These are phyloP conservation scores for Thyatira batis DNA, from an alignment of 2,888 invertebrate genomes.

Conservation along the genomic window DNA sequence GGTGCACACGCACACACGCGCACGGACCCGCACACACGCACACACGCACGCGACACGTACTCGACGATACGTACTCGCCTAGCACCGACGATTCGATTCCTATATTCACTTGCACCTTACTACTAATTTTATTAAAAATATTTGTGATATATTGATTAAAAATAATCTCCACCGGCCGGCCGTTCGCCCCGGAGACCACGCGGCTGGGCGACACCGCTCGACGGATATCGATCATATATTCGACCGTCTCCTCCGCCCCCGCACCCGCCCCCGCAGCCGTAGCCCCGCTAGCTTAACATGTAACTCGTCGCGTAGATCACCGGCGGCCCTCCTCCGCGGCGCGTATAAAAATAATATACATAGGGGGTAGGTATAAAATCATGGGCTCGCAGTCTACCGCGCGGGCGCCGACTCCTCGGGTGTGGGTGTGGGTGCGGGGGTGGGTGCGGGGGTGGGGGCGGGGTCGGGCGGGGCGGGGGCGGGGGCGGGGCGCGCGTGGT, in stretches of 20 bases:
- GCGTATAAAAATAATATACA: slow-evolving; percentile 37
- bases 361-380: slow-evolving; percentile 11
- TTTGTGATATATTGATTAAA: not conserved
- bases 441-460: slow-evolving; percentile 11
- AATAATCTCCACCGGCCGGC: not conserved
- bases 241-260: no score
- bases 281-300: slow-evolving; percentile 6
- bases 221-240: slow-evolving; percentile 21
- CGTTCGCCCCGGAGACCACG: not conserved
- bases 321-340: slow-evolving; percentile 18
- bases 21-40: not conserved
- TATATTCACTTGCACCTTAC: not conserved
- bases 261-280: no score
- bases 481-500: slow-evolving; percentile 27
- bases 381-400: slow-evolving; percentile 5
- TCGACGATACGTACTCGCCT: not conserved
- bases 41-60: not conserved
- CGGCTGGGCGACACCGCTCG: not conserved
- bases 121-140: not conserved
- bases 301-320: slow-evolving; percentile 14
- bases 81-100: not conserved
- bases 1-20: not conserved
- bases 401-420: slow-evolving; percentile 11
- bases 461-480: slow-evolving; percentile 22
- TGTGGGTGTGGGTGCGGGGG: slow-evolving; percentile 5